These are phyloP conservation scores for Hippocampus zosterae DNA, from an alignment of 2,113 vertebrate genomes.

Conservation along the genomic window DNA sequence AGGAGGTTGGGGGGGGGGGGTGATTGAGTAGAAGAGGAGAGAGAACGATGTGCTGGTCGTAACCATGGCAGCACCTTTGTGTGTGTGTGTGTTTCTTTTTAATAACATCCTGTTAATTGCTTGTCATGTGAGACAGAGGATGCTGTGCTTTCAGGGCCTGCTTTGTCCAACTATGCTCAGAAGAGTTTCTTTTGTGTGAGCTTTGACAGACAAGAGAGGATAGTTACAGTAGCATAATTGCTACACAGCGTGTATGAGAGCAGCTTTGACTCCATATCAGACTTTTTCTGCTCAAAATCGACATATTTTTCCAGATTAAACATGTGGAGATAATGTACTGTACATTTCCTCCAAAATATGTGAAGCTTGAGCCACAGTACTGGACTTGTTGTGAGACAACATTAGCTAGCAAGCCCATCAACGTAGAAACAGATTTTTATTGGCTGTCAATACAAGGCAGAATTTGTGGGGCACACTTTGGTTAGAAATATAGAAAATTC, in stretches of 20 bases:
- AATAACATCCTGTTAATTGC: slow-evolving; percentile 28
- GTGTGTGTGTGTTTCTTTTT: background rate
- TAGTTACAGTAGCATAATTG: slow-evolving; percentile 18
- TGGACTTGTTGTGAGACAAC: background rate
- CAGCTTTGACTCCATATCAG: slow-evolving; percentile 18
- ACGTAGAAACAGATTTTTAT: background rate
- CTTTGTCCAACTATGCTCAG: slow-evolving; percentile 34
- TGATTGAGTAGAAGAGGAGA: slow-evolving; percentile 18
- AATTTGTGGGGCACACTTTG: no score
- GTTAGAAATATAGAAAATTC: background rate
- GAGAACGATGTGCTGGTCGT: slow-evolving; percentile 48
- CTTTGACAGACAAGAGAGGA: slow-evolving; percentile 26
- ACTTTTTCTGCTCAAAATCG: background rate
- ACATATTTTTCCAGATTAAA: background rate
- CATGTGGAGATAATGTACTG: background rate
- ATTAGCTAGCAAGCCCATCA: background rate
- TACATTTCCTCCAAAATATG: background rate
- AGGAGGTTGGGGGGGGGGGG: background rate
- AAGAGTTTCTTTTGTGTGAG: slow-evolving; percentile 47
- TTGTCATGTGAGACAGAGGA: slow-evolving; percentile 16
- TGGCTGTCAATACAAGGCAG: no score
- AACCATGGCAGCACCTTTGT: slow-evolving; percentile 64
- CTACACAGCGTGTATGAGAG: slow-evolving; percentile 21
- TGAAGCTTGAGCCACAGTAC: background rate
- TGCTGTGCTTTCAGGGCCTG: slow-evolving; percentile 22